phyloP scores from a whole-genome alignment of 2,888 invertebrate species.

The Lutraria lutraria region DNA sequence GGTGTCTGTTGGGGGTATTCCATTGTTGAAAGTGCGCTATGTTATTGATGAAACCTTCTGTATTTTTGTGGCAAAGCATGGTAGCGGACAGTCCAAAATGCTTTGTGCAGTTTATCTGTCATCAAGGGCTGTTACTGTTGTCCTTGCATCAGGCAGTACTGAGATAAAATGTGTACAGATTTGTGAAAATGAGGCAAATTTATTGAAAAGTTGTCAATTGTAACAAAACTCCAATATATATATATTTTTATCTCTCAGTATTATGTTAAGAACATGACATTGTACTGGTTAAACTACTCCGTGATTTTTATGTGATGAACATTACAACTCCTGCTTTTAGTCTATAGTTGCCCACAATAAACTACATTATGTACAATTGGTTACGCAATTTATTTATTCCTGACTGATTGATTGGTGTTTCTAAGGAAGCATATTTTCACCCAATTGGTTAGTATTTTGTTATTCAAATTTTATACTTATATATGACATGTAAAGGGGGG shows the following conservation, averaged over 20 bases:
- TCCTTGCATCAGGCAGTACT: background rate
- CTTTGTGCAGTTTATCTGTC: background rate
- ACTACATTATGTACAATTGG: too few relatives aligned
- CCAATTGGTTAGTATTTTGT: too few relatives aligned
- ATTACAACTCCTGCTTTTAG: background rate
- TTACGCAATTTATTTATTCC: too few relatives aligned
- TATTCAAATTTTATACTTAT: too few relatives aligned
- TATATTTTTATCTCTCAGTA: background rate
- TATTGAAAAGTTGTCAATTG: background rate
- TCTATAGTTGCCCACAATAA: background rate
- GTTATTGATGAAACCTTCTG: background rate
- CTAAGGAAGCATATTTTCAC: too few relatives aligned
- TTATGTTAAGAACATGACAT: background rate
- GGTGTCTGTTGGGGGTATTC: background rate
- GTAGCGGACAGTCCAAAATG: background rate
- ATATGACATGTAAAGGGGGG: too few relatives aligned
- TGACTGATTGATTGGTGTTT: too few relatives aligned
- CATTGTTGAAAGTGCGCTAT: background rate
- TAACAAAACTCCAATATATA: background rate
- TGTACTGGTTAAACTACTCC: background rate
- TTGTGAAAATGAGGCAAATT: slow-evolving; percentile 24
- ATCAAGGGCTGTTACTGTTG: background rate
- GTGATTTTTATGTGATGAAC: slow-evolving; percentile 9
- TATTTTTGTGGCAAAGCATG: slow-evolving; percentile 22
- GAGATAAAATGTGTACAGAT: background rate